phyloP scores from a whole-genome alignment of 2,797 vertebrate species.

The Ispidina lecontei region DNA sequence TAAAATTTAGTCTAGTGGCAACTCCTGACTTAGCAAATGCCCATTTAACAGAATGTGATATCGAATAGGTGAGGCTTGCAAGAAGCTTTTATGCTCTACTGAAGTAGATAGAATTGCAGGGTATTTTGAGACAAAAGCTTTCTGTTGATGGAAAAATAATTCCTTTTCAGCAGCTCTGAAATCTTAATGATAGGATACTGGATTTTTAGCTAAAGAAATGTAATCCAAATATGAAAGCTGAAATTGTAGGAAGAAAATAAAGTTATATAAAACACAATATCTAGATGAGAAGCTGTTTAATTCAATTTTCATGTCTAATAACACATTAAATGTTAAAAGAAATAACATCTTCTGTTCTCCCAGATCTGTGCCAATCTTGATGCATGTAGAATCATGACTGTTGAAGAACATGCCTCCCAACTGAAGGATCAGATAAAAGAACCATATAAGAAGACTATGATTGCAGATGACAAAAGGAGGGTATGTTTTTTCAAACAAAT shows the following conservation, averaged over 20 bases:
- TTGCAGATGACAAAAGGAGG: slow-evolving; percentile 83
- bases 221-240: background rate
- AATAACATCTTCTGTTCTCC: slow-evolving; percentile 17
- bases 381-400: slow-evolving; percentile 89
- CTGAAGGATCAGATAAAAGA: slow-evolving; percentile 82
- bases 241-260: background rate
- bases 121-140: background rate
- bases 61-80: background rate
- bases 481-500: slow-evolving; percentile 68
- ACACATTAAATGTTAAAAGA: background rate
- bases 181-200: background rate
- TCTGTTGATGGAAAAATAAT: background rate
- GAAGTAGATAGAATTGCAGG: background rate
- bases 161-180: background rate
- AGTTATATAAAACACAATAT: background rate
- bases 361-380: slow-evolving; percentile 97
- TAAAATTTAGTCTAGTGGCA: background rate
- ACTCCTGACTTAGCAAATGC: background rate
- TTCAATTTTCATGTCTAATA: background rate
- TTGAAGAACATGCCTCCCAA: slow-evolving; percentile 62
- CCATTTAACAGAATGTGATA: background rate
- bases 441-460: slow-evolving; percentile 82
- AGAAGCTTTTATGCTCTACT: background rate
- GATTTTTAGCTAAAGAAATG: background rate
- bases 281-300: background rate